Conservation (phyloP, 1,140 invertebrate species). For the Neoseiulus cucumeris region DNA sequence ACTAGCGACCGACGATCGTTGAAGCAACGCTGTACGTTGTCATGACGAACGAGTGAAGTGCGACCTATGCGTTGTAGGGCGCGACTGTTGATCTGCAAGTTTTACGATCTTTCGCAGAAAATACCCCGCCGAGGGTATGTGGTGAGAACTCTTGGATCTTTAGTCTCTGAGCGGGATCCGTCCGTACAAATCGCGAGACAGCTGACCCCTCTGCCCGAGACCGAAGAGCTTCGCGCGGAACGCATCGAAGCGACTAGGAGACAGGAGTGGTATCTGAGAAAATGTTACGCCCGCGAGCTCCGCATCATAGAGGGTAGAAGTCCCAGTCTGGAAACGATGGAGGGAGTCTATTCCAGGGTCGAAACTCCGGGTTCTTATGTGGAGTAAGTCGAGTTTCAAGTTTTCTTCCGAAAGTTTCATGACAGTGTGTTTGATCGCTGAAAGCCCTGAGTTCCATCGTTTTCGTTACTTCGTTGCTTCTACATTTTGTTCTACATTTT, state of each 20-base stretch:
- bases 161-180: neutral
- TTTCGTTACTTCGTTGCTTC: too few species aligned
- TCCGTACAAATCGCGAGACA: neutral
- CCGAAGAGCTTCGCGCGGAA: neutral
- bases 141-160: neutral
- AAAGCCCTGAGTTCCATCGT: too few species aligned
- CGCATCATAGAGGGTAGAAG: neutral
- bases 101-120: too few species aligned
- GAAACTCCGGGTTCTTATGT: neutral
- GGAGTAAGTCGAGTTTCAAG: neutral
- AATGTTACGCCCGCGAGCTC: neutral
- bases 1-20: too few species aligned
- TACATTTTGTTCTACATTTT: too few species aligned
- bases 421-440: too few species aligned
- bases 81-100: too few species aligned
- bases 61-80: too few species aligned
- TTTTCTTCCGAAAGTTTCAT: too few species aligned
- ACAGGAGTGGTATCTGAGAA: constrained; percentile 5
- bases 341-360: neutral
- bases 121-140: too few species aligned
- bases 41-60: too few species aligned
- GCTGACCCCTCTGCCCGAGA: neutral
- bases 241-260: neutral
- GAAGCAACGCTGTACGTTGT: too few species aligned
- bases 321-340: neutral